phyloP scores from a whole-genome alignment of 2,797 vertebrate species.

The Sebastes dallii region DNA sequence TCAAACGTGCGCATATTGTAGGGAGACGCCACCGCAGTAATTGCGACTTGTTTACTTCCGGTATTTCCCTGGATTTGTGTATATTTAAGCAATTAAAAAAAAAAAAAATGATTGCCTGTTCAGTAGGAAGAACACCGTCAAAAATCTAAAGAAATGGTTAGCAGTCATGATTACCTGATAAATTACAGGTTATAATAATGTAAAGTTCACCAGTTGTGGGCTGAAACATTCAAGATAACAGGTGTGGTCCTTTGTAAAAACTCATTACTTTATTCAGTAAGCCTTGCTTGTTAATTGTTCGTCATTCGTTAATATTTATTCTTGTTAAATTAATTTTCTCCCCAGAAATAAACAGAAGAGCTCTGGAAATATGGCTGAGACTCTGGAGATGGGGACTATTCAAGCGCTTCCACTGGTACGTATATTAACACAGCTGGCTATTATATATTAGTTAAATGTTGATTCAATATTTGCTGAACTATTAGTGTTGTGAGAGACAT shows the following conservation, averaged over 20 bases:
- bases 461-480: neutral
- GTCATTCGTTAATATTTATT: neutral
- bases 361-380: neutral
- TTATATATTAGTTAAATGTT: neutral
- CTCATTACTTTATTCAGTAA: too few relatives aligned
- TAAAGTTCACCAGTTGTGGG: neutral
- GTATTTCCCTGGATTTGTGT: too few relatives aligned
- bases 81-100: too few relatives aligned
- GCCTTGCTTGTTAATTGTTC: neutral
- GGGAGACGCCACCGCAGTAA: too few relatives aligned
- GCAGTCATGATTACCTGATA: neutral
- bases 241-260: neutral
- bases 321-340: neutral
- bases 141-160: neutral
- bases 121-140: accelerated
- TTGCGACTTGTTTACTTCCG: too few relatives aligned
- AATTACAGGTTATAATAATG: neutral
- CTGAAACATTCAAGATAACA: neutral
- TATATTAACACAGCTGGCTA: neutral
- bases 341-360: constrained; percentile 23
- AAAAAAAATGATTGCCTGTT: neutral
- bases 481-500: neutral
- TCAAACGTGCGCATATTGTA: too few relatives aligned
- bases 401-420: neutral
- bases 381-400: constrained; percentile 22